These are phyloP conservation scores for Auanema sp. DNA, from an alignment of 2,888 invertebrate species.

Conservation along the genomic window DNA sequence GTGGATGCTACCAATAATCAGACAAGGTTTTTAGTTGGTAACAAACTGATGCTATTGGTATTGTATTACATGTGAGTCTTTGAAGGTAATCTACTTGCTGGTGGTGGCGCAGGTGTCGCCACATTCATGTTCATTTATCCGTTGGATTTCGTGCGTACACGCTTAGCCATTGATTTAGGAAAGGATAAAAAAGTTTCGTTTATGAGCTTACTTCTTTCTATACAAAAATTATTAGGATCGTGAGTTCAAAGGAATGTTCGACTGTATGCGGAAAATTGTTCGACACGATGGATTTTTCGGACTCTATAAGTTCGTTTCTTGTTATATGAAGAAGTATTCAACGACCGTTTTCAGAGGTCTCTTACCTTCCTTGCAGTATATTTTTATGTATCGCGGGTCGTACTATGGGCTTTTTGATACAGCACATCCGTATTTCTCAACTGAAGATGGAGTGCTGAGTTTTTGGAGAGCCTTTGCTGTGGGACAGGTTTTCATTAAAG, in stretches of 20 bases:
- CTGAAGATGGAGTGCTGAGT: constrained; percentile 85
- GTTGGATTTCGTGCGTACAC: constrained; percentile 89
- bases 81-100: constrained; percentile 78
- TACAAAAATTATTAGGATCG: constrained; percentile 66
- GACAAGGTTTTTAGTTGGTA: constrained; percentile 37
- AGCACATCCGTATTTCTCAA: constrained; percentile 84
- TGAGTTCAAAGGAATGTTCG: constrained; percentile 85
- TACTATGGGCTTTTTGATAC: constrained; percentile 62
- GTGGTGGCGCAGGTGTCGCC: constrained; percentile 89
- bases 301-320: constrained; percentile 82
- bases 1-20: constrained; percentile 40
- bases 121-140: constrained; percentile 92
- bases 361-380: constrained; percentile 87
- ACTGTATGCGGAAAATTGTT: constrained; percentile 81
- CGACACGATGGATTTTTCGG: constrained; percentile 80
- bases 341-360: constrained; percentile 76
- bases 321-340: too few species aligned
- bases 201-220: background rate
- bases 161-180: constrained; percentile 84
- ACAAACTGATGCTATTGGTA: background rate
- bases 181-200: constrained; percentile 69
- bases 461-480: constrained; percentile 86
- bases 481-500: constrained; percentile 43
- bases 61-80: background rate
- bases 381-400: constrained; percentile 83